These are phyloP conservation scores for Idaea biselata DNA, from an alignment of 2,888 invertebrate species.

Conservation along the genomic window DNA sequence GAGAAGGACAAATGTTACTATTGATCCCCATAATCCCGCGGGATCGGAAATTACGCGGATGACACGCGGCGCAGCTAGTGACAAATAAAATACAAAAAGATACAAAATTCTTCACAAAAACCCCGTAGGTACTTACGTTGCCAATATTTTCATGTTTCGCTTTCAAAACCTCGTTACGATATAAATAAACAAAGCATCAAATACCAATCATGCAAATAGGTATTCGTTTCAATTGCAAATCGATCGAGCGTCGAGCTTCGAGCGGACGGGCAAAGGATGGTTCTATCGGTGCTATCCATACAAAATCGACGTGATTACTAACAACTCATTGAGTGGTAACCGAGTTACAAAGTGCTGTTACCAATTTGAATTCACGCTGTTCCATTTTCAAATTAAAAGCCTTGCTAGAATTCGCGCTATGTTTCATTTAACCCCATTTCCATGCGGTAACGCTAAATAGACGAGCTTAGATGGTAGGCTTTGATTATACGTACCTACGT, in stretches of 20 bases:
- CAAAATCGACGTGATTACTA: slow-evolving; percentile 24
- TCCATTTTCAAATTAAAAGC: background rate
- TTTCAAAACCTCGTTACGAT: background rate
- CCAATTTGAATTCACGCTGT: background rate
- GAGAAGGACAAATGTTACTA: too few species aligned
- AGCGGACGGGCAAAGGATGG: slow-evolving; percentile 30
- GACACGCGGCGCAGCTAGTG: background rate
- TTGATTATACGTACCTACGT: too few species aligned
- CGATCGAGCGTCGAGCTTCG: slow-evolving; percentile 22
- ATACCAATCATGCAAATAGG: slow-evolving; percentile 51
- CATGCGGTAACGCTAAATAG: too few species aligned
- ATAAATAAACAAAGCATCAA: slow-evolving; percentile 24
- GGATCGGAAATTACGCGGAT: too few species aligned
- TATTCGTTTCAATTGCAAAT: slow-evolving; percentile 47
- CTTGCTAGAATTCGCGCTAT: background rate
- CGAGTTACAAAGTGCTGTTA: background rate
- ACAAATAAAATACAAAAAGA: background rate
- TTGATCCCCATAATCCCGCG: too few species aligned
- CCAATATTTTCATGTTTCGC: slow-evolving; percentile 1
- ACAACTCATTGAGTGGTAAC: slow-evolving; percentile 17
- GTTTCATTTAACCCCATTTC: background rate
- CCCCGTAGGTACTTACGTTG: background rate
- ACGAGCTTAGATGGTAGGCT: too few species aligned
- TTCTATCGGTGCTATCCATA: slow-evolving; percentile 15
- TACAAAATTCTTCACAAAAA: background rate